Evolutionary conservation across 2,113 vertebrate genomes (phyloP).

Genomic region (Cepphus grylle): DNA sequence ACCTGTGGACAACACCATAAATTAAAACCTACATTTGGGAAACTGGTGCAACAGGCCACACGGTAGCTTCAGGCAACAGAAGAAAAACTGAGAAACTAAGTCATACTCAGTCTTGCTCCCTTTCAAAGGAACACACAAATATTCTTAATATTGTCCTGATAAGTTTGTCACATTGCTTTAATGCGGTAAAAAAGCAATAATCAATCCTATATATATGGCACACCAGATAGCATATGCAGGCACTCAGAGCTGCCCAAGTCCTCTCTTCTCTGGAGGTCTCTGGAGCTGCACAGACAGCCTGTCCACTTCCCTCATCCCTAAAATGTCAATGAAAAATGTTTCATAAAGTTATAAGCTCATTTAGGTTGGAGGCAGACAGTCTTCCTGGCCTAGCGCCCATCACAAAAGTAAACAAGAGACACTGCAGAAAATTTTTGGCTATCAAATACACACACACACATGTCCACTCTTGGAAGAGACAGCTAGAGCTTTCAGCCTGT

Average conservation of each 20-base stretch:
- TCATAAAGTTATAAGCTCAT: conserved; percentile 37
- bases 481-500: background rate
- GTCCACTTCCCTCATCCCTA: background rate
- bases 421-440: conserved; percentile 9
- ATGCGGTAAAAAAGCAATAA: background rate
- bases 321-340: conserved; percentile 32
- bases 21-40: background rate
- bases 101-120: background rate
- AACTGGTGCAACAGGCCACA: background rate
- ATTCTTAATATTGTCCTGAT: background rate
- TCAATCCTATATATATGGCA: background rate
- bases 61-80: background rate
- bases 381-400: conserved; percentile 39
- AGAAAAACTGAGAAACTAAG: background rate
- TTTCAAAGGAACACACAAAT: conserved; percentile 5
- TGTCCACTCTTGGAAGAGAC: background rate
- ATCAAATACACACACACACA: background rate
- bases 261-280: background rate
- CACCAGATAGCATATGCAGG: background rate
- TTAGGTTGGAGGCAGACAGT: conserved; percentile 48
- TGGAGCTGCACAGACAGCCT: background rate
- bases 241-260: background rate
- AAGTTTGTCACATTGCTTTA: background rate
- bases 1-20: background rate
- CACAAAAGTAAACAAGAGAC: conserved; percentile 46